Conservation (phyloP, 2,113 vertebrate genomes). For the Uria lomvia region DNA sequence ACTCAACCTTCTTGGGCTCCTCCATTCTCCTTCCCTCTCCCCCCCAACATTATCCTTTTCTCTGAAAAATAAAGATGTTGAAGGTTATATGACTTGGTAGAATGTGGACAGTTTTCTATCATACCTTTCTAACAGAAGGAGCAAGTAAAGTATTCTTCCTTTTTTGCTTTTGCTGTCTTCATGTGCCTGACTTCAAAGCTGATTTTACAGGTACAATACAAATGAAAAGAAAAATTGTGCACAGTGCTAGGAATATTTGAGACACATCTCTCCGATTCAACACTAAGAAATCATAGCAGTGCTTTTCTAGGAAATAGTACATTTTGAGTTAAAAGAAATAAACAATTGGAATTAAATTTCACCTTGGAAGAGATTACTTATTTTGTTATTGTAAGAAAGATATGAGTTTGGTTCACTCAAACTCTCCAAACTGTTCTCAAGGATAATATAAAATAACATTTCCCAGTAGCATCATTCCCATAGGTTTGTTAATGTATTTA, state of each 20-base stretch:
- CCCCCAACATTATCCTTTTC: background rate
- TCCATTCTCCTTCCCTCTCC: fast-evolving
- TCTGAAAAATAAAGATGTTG: background rate
- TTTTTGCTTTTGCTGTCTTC: background rate
- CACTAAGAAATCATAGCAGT: background rate
- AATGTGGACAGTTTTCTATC: background rate
- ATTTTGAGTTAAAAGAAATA: background rate
- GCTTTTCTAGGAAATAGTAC: background rate
- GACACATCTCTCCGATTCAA: background rate
- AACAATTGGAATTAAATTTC: background rate
- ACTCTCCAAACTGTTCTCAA: background rate
- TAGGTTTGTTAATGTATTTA: background rate
- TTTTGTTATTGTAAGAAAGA: background rate
- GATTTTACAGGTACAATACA: background rate
- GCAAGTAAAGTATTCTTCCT: background rate
- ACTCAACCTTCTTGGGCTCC: background rate
- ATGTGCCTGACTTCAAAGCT: background rate
- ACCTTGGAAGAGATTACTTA: background rate
- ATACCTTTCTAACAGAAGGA: background rate
- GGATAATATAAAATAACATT: background rate
- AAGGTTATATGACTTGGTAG: background rate
- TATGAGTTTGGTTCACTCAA: background rate
- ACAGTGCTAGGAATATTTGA: background rate
- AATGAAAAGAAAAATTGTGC: background rate
- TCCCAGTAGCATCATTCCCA: background rate